Evolutionary conservation across 2,888 invertebrate species (phyloP), one percentile per base, ranked within the genome.

Genomic region (Machimus atricapillus): DNA sequence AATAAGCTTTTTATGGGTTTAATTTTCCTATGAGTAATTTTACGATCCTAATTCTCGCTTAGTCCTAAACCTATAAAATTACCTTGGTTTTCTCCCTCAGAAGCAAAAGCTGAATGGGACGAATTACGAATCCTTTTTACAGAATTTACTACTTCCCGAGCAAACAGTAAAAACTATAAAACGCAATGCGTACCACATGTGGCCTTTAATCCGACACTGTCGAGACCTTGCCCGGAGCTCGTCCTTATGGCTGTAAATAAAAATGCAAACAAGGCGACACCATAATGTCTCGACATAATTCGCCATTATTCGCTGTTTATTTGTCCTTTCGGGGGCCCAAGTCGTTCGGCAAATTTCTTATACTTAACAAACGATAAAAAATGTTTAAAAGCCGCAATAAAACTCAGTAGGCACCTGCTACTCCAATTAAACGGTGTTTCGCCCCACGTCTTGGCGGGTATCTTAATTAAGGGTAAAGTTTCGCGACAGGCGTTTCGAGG

Each of bases 111-210:
- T 19, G 58, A 23, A 37, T 23, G n/a, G 40, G 16, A 56, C 58
- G 82, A 82, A 66, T 58, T 52, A 56, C 58, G 82, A 82, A 82
- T 58, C 82, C 82, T 82, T 82, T 82, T 82, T 52, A 37, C 3
- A 52, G 58, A 78, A 58, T 82, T 82, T 82, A 82, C 82, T 66
- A 82, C 82, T 66, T 19, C 5, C 52, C 82, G 58, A 86, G 86
- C 86, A 87, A 87, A 86, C 73, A 87, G 83, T 87, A 86, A 87
- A 87, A 87, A 87, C 87, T 82, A 87, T 87, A 86, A 87, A 87
- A 86, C 66, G 23, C 73, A 87, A 66, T 43, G 79, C 34, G 40
- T 43, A 77, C 77, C 87, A 87, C 87, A 87, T 87, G 87, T 86
- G 87, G 34, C 87, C 86, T 73, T 66, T 83, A 76, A 87, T 77